phyloP scores from a whole-genome alignment of 2,113 vertebrate genomes.

The Sus scrofa region T2T-Sscrofa CM000826.6:82657501-82658000 shows the following conservation, averaged over 20 bases:
- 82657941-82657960: too few relatives aligned
- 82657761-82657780: not conserved
- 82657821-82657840: not conserved
- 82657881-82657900: too few relatives aligned
- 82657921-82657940: too few relatives aligned
- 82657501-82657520: not conserved
- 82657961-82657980: too few relatives aligned
- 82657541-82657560: not conserved
- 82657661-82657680: not conserved
- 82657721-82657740: not conserved
- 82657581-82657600: not conserved
- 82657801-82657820: not conserved
- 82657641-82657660: not conserved
- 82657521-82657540: not conserved
- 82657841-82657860: too few relatives aligned
- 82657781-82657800: not conserved
- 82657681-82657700: not conserved
- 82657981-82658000: too few relatives aligned
- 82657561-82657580: not conserved
- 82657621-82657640: not conserved
- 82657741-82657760: not conserved
- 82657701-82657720: not conserved
- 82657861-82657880: too few relatives aligned
- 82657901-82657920: too few relatives aligned
- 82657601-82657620: not conserved